These are phyloP conservation scores for Chloroceryle amazona DNA, from an alignment of 2,797 vertebrate species.

Conservation along the genomic window DNA sequence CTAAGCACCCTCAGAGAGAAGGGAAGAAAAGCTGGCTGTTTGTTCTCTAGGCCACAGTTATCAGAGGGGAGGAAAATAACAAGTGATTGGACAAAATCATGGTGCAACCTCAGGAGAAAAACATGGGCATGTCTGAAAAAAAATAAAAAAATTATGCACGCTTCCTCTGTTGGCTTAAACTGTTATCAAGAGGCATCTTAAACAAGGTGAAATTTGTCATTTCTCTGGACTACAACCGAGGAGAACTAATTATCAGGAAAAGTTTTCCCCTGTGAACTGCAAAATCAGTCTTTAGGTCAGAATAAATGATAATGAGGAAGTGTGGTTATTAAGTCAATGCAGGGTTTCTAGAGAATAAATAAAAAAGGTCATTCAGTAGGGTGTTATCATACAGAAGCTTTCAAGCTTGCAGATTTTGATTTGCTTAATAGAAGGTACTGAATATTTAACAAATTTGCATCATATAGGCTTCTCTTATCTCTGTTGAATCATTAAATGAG, in stretches of 20 bases:
- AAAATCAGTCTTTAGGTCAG: conserved; percentile 80
- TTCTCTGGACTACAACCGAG: conserved; percentile 73
- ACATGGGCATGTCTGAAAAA: neutral
- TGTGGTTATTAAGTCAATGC: conserved; percentile 72
- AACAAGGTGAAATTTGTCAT: conserved; percentile 81
- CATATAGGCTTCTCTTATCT: conserved; percentile 28
- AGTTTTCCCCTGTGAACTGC: conserved; percentile 63
- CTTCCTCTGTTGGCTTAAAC: conserved; percentile 63
- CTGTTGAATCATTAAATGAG: conserved; percentile 68
- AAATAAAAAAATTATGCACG: conserved; percentile 7
- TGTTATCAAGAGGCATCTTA: conserved; percentile 72
- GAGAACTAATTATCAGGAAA: conserved; percentile 80
- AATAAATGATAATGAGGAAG: conserved; percentile 77
- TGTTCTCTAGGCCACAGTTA: neutral
- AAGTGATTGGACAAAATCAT: conserved; percentile 37
- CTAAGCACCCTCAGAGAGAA: neutral
- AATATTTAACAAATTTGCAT: conserved; percentile 74
- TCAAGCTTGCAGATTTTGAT: conserved; percentile 66
- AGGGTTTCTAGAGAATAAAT: conserved; percentile 72
- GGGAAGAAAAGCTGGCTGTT: neutral
- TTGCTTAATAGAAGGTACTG: conserved; percentile 72
- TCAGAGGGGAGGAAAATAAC: neutral
- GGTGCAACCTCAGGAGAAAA: conserved; percentile 55
- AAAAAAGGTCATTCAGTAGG: conserved; percentile 72
- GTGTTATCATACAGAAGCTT: conserved; percentile 70